Evolutionary conservation across 2,888 invertebrate genomes (phyloP), one percentile per base, ranked within the genome.

Genomic region (Dicyrtomina minuta): DNA sequence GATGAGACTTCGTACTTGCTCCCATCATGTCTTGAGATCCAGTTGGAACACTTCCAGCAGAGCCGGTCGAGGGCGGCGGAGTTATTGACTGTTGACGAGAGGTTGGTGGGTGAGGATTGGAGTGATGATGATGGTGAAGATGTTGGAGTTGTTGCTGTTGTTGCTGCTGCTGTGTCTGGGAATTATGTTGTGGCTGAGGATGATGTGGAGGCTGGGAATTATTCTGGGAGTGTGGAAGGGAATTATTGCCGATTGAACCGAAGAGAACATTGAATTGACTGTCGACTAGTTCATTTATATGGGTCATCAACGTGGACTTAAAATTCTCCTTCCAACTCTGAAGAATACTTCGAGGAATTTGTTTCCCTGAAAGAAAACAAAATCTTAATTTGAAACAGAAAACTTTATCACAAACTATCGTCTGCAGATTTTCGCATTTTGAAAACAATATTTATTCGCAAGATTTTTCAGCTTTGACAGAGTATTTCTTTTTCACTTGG

Each of bases 261-360:
- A 75, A 68, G 22, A 77, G 70, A 26, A 75, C 64, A 22, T 72
- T 70, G 70, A 77, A 77, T 62, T 77, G 77, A 51, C 70, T 69
- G 66, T 77, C 76, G 62, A 77, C 73, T 56, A 77, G 68, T 65
- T 76, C 77, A 58, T 70, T 75, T 43, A 77, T 76, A 65, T 75
- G 74, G 24, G 74, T 71, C 39, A 76, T 70, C n/a, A 77, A 59
- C 5, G 72, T 73, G 13, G 75, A 72, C 64, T 77, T 77, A 62
- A 76, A 73, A 59, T 72, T 74, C 26, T 75, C 77, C 43, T 75
- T 75, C 76, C 76, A 65, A 43, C 33, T 65, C 53, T 65, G 65
- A 17, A 65, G 65, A 76, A 46, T 65, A 26, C 65, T 65, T 44
- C 65, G 22, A 43, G 65, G 65, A 22, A 65, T 65, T 41, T 65